Percentiles rank a stretch among this genome's conserved stretches.
These are phyloP conservation scores for Cecropterus lyciades DNA, from an alignment of 1,140 invertebrate genomes.

Conservation along the genomic window DNA sequence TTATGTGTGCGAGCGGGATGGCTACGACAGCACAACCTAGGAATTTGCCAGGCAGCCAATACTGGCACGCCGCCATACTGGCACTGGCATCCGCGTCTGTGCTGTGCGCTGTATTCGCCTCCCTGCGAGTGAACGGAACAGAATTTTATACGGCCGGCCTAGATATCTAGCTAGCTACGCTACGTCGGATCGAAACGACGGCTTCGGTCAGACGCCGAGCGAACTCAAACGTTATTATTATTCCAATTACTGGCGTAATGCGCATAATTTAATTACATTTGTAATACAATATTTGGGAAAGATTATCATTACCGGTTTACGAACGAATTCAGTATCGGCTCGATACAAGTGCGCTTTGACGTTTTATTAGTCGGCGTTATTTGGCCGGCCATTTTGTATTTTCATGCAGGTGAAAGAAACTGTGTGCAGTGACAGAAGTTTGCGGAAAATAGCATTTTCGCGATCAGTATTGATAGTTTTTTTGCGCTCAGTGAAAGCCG, in stretches of 20 bases:
- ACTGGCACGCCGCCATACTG: slow-evolving; percentile 69
- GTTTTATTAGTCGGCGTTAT: slow-evolving; percentile 47
- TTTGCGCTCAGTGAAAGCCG: slow-evolving; percentile 38
- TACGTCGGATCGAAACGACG: slow-evolving; percentile 54
- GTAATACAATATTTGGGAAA: slow-evolving; percentile 32
- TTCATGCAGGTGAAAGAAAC: slow-evolving; percentile 47
- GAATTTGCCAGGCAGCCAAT: slow-evolving; percentile 71
- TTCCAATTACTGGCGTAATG: slow-evolving; percentile 57
- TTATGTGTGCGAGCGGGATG: slow-evolving; percentile 51
- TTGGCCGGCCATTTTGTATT: slow-evolving; percentile 78
- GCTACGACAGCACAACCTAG: slow-evolving; percentile 46
- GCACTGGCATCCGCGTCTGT: slow-evolving; percentile 69
- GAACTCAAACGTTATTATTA: slow-evolving; percentile 47
- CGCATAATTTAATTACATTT: slow-evolving; percentile 58
- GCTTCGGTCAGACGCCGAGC: slow-evolving; percentile 36
- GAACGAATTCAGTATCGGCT: slow-evolving; percentile 5
- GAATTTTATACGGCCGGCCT: slow-evolving; percentile 58
- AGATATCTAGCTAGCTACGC: slow-evolving; percentile 45
- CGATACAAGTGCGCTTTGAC: slow-evolving; percentile 8
- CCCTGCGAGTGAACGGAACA: slow-evolving; percentile 67
- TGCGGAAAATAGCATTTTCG: slow-evolving; percentile 60
- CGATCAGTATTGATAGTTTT: slow-evolving; percentile 41
- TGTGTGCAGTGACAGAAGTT: slow-evolving; percentile 51
- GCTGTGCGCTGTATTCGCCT: slow-evolving; percentile 50
- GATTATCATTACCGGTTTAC: slow-evolving; percentile 18